Conservation (phyloP, 2,113 vertebrate species). For the Podocnemis expansa region DNA sequence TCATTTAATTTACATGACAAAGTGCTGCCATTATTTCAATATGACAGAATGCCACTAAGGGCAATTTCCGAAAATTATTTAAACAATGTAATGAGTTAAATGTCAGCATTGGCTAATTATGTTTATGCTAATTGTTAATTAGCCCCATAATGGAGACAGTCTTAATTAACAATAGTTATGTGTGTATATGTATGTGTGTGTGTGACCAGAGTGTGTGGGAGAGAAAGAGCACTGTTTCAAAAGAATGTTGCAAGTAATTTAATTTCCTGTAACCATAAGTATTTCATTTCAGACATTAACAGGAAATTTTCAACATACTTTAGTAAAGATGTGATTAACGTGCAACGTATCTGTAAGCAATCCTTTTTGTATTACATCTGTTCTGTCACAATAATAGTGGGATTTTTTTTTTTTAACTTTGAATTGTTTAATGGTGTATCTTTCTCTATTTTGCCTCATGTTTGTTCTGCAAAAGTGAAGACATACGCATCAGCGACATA, state of each 20-base stretch:
- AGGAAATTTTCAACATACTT: slow-evolving; percentile 41
- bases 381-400: slow-evolving; percentile 1
- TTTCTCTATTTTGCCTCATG: not conserved
- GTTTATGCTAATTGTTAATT: slow-evolving; percentile 99
- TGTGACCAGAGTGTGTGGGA: slow-evolving; percentile 8
- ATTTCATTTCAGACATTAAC: slow-evolving; percentile 76
- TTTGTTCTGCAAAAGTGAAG: not conserved
- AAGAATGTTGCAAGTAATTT: slow-evolving; percentile 83
- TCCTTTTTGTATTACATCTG: slow-evolving; percentile 13
- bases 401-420: too few relatives aligned
- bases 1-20: slow-evolving; percentile 92
- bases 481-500: not conserved
- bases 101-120: slow-evolving; percentile 97
- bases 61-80: slow-evolving; percentile 98
- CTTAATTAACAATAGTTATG: slow-evolving; percentile 96
- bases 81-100: slow-evolving; percentile 95
- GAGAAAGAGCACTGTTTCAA: slow-evolving; percentile 66
- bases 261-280: slow-evolving; percentile 78
- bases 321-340: slow-evolving; percentile 49
- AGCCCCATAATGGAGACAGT: slow-evolving; percentile 91
- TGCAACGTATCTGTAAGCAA: slow-evolving; percentile 24
- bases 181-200: slow-evolving; percentile 65
- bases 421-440: not conserved
- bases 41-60: slow-evolving; percentile 90
- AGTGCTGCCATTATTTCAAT: slow-evolving; percentile 85